Evolutionary conservation across 35 echinoderm and acorn worm species (phyloP).

Genomic region (Amphiura filiformis): DNA sequence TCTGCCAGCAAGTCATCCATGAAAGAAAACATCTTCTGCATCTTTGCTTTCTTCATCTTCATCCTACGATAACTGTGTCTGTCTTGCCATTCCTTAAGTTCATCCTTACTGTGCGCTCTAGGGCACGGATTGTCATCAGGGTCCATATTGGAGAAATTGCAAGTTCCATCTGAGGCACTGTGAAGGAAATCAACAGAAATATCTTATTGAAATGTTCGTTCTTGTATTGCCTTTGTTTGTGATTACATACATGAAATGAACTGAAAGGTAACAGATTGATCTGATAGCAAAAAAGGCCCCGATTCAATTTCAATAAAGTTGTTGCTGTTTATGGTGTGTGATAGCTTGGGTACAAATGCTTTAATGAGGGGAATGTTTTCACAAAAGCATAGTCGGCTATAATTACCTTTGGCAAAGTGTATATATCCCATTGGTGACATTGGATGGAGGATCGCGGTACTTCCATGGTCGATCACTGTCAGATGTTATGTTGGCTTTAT

Average conservation of each 20-base stretch:
- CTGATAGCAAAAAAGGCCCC: too few species aligned
- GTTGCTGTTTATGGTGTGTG: too few species aligned
- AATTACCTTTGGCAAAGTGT: slow-evolving; percentile 51
- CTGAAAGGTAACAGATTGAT: too few species aligned
- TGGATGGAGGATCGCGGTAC: slow-evolving; percentile 58
- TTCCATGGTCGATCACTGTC: slow-evolving; percentile 66
- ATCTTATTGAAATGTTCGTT: too few species aligned
- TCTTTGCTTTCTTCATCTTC: slow-evolving; percentile 1
- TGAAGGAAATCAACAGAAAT: neutral
- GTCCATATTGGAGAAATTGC: neutral
- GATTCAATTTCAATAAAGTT: too few species aligned
- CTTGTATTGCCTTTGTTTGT: too few species aligned
- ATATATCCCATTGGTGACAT: slow-evolving; percentile 68
- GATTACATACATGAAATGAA: too few species aligned
- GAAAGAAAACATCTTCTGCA: neutral
- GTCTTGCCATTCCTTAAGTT: neutral
- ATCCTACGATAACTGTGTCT: neutral
- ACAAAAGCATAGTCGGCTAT: too few species aligned
- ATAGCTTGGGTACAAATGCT: too few species aligned
- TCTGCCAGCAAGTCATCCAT: neutral
- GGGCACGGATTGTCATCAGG: neutral
- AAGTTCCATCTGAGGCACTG: neutral
- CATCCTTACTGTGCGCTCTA: neutral
- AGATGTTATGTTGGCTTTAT: slow-evolving; percentile 30
- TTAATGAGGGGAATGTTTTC: too few species aligned